A percentile compares a stretch with the other conserved stretches of the same genome.
Conservation (phyloP, 2,888 invertebrate species). For the Eupelmus urozonus region DNA sequence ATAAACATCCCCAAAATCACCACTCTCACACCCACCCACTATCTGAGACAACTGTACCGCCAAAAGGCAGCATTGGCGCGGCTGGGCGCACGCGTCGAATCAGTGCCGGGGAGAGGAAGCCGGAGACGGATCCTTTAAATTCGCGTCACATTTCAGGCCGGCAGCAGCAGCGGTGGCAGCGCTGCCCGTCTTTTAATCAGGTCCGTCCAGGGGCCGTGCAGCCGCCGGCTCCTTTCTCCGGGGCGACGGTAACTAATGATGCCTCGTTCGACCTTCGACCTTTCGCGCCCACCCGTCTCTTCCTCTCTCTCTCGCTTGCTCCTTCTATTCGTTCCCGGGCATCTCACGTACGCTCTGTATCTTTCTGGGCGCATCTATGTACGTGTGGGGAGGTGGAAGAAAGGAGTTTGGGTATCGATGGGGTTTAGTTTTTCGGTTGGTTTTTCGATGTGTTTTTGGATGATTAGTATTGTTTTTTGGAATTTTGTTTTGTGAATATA, state of each 20-base stretch:
- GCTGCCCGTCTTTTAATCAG: slow-evolving; percentile 73
- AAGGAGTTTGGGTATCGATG: no score
- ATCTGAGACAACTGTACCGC: no score
- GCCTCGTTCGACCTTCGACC: slow-evolving; percentile 61
- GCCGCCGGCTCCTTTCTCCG: slow-evolving; percentile 65
- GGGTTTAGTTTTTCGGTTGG: no score
- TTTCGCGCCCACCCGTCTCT: slow-evolving; percentile 51
- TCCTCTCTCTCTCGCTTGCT: not conserved
- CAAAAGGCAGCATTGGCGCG: no score
- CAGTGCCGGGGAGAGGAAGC: slow-evolving; percentile 17
- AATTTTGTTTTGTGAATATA: no score
- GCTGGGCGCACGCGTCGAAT: slow-evolving; percentile 20
- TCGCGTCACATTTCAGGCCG: slow-evolving; percentile 75
- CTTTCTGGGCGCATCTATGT: no score
- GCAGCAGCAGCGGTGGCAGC: slow-evolving; percentile 47
- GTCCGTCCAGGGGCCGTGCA: slow-evolving; percentile 64
- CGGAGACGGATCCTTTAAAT: slow-evolving; percentile 72
- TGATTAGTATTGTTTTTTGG: no score
- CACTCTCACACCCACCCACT: no score
- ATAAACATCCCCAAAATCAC: no score
- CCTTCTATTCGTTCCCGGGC: not conserved
- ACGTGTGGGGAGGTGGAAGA: no score
- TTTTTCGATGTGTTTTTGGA: no score
- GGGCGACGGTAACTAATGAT: slow-evolving; percentile 73
- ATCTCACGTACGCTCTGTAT: no score